Base-by-base conservation (phyloP, 2,113 vertebrate genomes). In the Tautogolabrus adspersus region DNA sequence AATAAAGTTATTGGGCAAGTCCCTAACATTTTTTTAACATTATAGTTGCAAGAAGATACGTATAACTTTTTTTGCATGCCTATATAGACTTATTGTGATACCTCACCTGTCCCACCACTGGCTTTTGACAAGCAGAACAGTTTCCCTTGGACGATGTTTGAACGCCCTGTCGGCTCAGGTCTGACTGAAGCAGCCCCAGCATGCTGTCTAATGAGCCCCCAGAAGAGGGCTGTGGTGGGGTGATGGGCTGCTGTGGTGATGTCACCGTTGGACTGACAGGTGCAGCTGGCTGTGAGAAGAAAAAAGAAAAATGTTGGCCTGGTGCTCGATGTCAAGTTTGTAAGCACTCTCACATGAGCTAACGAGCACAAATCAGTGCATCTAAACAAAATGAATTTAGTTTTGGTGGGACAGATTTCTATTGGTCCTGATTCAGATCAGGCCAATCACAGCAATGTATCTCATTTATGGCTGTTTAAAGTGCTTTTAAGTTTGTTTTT, bases 181-280 rank as follows among this genome's bases (percentile, higher is more conserved):
- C 96, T 0, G 96, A 97, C 72, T 98, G 96, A 44, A 98, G 96
- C 87, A 96, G 94, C 12, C 96, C 97, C 82, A 97, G 89, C 97
- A 98, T 97, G 72, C 95, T 96, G 91, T 98, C 97, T 81, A 97
- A 78, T 16, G 95, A 96, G 77, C 95, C 94, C 0, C 94, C 91
- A 6, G 83, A 23, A 10, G 83, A 12, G 59, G 89, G 40, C 72
- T 82, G 93, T 2, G 93, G 78, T 6, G 91, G 87, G 1, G 88
- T 18, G 9, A 79, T 16, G 23, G 90, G 77, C 21, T 93, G 93
- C 71, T 83, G 92, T 10, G 89, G 68, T 3, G 86, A 63, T 0
- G 89, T 66, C 23, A 90, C 77, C 58, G 88, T 88, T 1, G 93
- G 91, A 63, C 37, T 88, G 80, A 91, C 85, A 3, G 93, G 87